These are phyloP conservation scores for Staurois parvus DNA, from an alignment of 2,797 vertebrate species.

Conservation along the genomic window DNA sequence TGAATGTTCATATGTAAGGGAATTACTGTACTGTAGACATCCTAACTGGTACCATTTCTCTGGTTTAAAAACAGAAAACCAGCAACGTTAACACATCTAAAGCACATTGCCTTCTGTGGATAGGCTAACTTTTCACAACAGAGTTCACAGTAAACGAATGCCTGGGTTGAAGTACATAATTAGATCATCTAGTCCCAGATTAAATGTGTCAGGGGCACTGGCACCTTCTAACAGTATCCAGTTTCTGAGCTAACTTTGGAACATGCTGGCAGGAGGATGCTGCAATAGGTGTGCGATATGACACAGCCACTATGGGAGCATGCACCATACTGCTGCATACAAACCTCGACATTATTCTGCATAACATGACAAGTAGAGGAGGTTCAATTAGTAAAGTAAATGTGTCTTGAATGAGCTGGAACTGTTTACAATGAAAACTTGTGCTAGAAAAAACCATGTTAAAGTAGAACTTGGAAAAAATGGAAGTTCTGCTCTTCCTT, in stretches of 20 bases:
- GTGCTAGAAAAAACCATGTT: too few relatives aligned
- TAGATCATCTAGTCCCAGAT: slow-evolving; percentile 40
- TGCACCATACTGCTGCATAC: neutral
- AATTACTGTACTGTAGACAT: too few relatives aligned
- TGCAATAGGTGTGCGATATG: neutral
- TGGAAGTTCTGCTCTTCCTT: too few relatives aligned
- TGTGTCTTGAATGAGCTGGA: neutral
- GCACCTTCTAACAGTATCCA: slow-evolving; percentile 27
- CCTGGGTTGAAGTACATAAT: neutral
- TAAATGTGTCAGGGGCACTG: slow-evolving; percentile 19
- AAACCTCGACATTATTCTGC: neutral
- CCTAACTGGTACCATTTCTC: too few relatives aligned
- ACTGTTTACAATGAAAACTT: neutral
- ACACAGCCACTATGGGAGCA: neutral
- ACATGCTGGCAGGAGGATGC: slow-evolving; percentile 8
- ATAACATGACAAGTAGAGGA: neutral
- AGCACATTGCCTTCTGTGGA: neutral
- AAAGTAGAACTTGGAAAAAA: too few relatives aligned
- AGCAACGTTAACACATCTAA: too few relatives aligned
- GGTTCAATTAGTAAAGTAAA: neutral
- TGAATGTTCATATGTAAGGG: too few relatives aligned
- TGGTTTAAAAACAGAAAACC: too few relatives aligned
- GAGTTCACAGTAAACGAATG: neutral
- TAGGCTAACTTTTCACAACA: neutral
- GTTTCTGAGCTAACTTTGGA: slow-evolving; percentile 48